Evolutionary conservation across 2,797 vertebrate species (phyloP).

Genomic region (Pteronotus mesoamericanus): DNA sequence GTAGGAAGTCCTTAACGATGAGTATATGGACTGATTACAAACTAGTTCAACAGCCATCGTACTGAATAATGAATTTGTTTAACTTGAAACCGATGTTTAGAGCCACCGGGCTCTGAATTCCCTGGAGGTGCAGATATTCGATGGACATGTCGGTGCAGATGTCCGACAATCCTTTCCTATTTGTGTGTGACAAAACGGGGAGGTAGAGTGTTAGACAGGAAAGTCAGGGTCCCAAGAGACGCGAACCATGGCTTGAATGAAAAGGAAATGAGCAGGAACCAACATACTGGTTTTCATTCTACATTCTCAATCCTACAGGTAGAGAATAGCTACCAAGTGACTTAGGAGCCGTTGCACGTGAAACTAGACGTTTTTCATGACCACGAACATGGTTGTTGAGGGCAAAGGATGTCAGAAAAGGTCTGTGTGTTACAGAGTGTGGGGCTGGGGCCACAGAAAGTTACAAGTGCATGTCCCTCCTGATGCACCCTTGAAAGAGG

Average conservation of each 20-base stretch:
- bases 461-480: background rate
- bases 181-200: background rate
- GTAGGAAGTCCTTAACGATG: background rate
- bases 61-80: background rate
- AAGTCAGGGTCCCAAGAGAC: background rate
- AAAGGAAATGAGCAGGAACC: background rate
- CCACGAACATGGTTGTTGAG: background rate
- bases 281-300: background rate
- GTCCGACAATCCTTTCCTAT: background rate
- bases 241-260: background rate
- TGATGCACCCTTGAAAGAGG: background rate
- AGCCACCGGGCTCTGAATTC: background rate
- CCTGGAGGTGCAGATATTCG: background rate
- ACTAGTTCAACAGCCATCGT: background rate
- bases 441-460: background rate
- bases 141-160: background rate
- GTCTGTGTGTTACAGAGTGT: background rate
- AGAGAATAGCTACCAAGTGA: background rate
- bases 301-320: background rate
- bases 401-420: background rate
- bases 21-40: background rate
- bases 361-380: background rate
- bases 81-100: background rate
- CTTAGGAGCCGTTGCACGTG: background rate
- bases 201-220: background rate